phyloP scores from a whole-genome alignment of 2,113 vertebrate genomes.

The Stegostoma tigrinum region DNA sequence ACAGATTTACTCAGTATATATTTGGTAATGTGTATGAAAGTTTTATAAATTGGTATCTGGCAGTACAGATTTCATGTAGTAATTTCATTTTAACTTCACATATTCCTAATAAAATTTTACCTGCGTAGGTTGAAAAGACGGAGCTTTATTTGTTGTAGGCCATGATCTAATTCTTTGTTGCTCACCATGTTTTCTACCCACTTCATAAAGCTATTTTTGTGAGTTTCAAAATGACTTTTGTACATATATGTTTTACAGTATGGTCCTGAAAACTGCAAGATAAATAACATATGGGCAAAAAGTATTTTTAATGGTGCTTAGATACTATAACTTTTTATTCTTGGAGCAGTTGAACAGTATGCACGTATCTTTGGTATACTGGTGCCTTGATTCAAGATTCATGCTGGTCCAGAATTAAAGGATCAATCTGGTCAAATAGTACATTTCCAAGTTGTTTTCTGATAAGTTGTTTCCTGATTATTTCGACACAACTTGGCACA shows the following conservation, averaged over 20 bases:
- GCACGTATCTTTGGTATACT: neutral
- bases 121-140: neutral
- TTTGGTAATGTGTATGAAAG: neutral
- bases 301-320: neutral
- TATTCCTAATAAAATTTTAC: neutral
- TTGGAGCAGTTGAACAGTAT: neutral
- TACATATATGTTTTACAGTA: neutral
- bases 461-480: neutral
- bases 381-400: neutral
- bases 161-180: neutral
- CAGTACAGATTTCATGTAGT: neutral
- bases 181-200: neutral
- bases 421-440: neutral
- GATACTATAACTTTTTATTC: neutral
- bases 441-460: neutral
- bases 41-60: neutral
- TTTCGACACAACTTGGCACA: neutral
- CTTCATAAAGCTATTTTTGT: slow-evolving; percentile 38
- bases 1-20: neutral
- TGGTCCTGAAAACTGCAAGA: neutral
- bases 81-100: neutral
- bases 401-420: neutral
- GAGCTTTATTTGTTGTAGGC: neutral
- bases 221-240: neutral
- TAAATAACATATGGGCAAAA: neutral